A percentile compares a stretch with the other conserved stretches of the same genome.
phyloP scores from a whole-genome alignment of 2,797 vertebrate species.

The Mico argentatus region DNA sequence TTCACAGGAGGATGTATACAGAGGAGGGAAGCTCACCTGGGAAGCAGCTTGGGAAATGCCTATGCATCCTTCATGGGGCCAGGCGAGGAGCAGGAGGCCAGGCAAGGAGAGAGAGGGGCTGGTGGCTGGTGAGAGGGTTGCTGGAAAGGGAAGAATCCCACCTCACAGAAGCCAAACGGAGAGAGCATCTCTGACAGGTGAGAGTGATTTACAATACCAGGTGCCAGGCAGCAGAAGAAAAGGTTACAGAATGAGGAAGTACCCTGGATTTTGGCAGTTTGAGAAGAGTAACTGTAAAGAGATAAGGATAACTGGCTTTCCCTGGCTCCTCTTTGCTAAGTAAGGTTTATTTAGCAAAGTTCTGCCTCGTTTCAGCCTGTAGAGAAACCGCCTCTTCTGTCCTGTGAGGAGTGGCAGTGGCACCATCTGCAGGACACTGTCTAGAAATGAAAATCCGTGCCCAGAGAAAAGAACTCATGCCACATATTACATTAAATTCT shows the following conservation, averaged over 20 bases:
- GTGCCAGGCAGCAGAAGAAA: not conserved
- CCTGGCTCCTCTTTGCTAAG: not conserved
- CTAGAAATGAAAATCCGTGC: conserved; percentile 32
- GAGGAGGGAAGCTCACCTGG: rapidly evolving
- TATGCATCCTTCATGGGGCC: not conserved
- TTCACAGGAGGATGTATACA: not conserved
- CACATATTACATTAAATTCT: not conserved
- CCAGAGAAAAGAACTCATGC: not conserved
- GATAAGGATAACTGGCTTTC: not conserved
- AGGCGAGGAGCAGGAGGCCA: not conserved
- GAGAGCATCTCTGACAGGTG: not conserved
- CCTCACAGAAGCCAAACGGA: not conserved
- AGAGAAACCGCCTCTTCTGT: rapidly evolving
- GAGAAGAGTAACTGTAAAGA: not conserved
- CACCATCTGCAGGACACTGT: conserved; percentile 81
- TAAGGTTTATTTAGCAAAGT: not conserved
- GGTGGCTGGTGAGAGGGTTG: not conserved
- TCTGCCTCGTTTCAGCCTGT: not conserved
- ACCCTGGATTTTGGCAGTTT: not conserved
- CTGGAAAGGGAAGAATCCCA: no score
- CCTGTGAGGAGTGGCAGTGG: conserved; percentile 64
- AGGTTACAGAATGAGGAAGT: not conserved
- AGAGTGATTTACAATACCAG: not conserved
- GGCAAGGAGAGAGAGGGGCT: not conserved
- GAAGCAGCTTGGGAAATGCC: not conserved